A percentile compares a stretch with the other conserved stretches of the same genome.
These are phyloP conservation scores for Enteromius paludinosus DNA, from an alignment of 2,797 vertebrate genomes.

Conservation along the genomic window DNA sequence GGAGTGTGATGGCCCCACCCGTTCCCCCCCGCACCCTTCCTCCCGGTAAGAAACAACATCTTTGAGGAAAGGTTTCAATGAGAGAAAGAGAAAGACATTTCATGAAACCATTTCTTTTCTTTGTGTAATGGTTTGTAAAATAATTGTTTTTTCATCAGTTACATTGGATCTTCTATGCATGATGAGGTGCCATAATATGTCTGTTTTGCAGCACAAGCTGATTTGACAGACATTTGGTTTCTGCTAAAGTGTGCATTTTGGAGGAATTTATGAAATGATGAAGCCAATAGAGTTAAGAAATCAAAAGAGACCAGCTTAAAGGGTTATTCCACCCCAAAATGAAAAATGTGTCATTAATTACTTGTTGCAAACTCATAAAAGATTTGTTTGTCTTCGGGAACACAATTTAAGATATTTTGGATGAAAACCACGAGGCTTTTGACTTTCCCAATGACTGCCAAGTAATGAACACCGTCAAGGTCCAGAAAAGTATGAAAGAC, in stretches of 20 bases:
- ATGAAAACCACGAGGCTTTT: no score
- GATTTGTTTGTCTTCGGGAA: no score
- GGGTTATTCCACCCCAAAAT: no score
- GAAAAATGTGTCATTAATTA: no score
- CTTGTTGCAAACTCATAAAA: no score
- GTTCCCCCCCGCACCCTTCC: slow-evolving; percentile 87
- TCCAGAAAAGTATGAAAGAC: no score
- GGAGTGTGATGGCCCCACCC: slow-evolving; percentile 87
- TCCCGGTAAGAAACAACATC: slow-evolving; percentile 74
- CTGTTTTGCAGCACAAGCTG: background rate
- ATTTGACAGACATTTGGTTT: background rate
- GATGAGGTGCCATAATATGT: background rate
- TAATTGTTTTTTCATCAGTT: background rate
- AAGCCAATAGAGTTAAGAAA: background rate
- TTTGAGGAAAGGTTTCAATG: background rate
- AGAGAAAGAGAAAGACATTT: background rate
- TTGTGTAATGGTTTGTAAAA: background rate
- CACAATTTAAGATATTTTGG: no score
- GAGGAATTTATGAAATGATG: background rate
- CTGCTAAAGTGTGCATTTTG: background rate
- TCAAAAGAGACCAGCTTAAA: background rate
- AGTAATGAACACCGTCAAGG: no score
- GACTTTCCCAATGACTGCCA: no score
- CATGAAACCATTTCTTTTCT: background rate
- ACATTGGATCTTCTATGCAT: background rate